Percentiles rank a stretch among this genome's conserved stretches.
Conservation (phyloP, 2,888 invertebrate species). For the Erebia epiphron region DNA sequence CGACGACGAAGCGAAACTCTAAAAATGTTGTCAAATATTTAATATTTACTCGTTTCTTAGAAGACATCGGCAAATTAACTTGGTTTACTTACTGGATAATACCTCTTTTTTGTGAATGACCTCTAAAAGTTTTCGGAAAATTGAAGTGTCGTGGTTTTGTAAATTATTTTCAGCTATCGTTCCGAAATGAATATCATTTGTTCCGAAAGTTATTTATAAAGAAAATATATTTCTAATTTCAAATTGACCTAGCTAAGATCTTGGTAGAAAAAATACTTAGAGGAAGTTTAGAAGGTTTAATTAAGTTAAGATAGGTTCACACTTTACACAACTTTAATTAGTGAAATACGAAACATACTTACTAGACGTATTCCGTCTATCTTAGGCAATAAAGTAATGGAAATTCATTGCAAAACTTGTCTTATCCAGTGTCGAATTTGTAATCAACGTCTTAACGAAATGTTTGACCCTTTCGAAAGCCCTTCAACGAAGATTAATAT, state of each 20-base stretch:
- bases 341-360: not conserved
- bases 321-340: not conserved
- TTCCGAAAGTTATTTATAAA: too few relatives aligned
- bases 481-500: not conserved
- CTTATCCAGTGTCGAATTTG: not conserved
- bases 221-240: too few relatives aligned
- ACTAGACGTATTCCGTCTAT: not conserved
- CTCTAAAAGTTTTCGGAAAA: not conserved
- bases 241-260: too few relatives aligned
- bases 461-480: not conserved
- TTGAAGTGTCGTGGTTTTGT: too few relatives aligned
- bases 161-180: too few relatives aligned
- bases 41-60: constrained; percentile 14
- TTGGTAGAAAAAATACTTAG: too few relatives aligned
- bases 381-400: not conserved
- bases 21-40: constrained; percentile 17
- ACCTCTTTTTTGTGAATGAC: not conserved
- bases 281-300: too few relatives aligned
- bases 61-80: constrained; percentile 15
- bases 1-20: constrained; percentile 1
- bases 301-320: not conserved
- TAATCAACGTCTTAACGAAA: not conserved
- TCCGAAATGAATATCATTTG: too few relatives aligned
- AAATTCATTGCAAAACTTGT: constrained; percentile 13
- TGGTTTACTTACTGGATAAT: constrained; percentile 4